These are phyloP conservation scores for Erpornis zantholeuca DNA, from an alignment of 2,113 vertebrate species.

Conservation along the genomic window DNA sequence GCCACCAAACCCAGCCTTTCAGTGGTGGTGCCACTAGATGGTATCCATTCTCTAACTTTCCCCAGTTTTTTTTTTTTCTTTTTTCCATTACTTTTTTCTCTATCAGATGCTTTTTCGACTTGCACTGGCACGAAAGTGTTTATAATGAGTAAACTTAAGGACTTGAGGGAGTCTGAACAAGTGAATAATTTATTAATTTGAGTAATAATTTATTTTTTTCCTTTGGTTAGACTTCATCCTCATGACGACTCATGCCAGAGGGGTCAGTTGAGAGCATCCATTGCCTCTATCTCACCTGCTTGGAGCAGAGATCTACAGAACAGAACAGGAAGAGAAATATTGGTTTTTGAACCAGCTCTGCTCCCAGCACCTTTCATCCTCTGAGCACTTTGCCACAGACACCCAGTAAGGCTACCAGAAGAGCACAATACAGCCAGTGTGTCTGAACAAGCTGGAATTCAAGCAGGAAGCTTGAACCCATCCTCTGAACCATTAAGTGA, in stretches of 20 bases:
- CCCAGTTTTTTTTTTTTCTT: not conserved
- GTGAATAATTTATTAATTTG: not conserved
- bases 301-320: not conserved
- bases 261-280: not conserved
- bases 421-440: not conserved
- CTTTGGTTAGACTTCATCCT: not conserved
- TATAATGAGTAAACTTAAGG: not conserved
- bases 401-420: not conserved
- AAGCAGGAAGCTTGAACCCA: not conserved
- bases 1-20: not conserved
- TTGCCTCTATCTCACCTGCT: not conserved
- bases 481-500: not conserved
- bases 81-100: not conserved
- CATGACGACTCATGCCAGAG: not conserved
- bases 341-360: not conserved
- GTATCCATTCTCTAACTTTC: not conserved
- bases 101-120: not conserved
- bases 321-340: not conserved
- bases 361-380: not conserved
- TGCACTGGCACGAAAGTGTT: not conserved
- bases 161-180: not conserved
- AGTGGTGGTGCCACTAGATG: not conserved
- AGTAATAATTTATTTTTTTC: not conserved
- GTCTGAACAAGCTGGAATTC: not conserved
- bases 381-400: not conserved